These are phyloP conservation scores for Protonibea diacanthus DNA, from an alignment of 2,797 vertebrate species.

Conservation along the genomic window DNA sequence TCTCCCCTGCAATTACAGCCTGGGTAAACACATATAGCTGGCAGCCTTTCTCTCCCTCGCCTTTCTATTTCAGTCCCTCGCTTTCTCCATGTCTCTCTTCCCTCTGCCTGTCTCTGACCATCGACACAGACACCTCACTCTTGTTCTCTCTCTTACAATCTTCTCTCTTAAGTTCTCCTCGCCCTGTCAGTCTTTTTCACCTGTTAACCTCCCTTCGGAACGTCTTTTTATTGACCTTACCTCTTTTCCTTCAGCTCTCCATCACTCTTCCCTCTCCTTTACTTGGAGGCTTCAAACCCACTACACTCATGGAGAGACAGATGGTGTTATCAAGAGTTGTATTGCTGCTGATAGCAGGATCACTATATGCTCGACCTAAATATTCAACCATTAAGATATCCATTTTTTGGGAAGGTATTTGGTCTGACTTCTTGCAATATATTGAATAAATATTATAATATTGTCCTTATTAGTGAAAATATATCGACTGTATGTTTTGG, in stretches of 20 bases:
- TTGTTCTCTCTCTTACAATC: slow-evolving; percentile 23
- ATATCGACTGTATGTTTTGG: too few relatives aligned
- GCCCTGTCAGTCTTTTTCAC: slow-evolving; percentile 16
- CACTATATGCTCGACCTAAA: too few relatives aligned
- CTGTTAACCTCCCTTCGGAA: slow-evolving; percentile 35
- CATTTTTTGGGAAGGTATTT: too few relatives aligned
- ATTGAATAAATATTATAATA: too few relatives aligned
- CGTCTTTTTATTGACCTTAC: slow-evolving; percentile 5
- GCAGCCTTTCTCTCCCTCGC: slow-evolving; percentile 50
- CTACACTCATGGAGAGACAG: not conserved
- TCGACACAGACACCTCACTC: not conserved
- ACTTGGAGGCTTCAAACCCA: not conserved
- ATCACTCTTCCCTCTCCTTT: slow-evolving; percentile 5
- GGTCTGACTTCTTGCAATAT: too few relatives aligned
- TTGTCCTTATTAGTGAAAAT: too few relatives aligned
- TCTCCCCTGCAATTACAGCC: slow-evolving; percentile 69
- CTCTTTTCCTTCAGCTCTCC: not conserved
- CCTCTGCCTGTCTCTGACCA: slow-evolving; percentile 38
- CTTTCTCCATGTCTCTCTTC: slow-evolving; percentile 30
- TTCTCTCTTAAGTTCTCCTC: slow-evolving; percentile 4
- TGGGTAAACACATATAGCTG: slow-evolving; percentile 61
- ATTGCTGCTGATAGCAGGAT: too few relatives aligned
- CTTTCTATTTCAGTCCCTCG: slow-evolving; percentile 61
- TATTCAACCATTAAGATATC: too few relatives aligned
- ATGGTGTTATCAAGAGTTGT: not conserved